Evolutionary conservation across 1,140 invertebrate genomes (phyloP).

Genomic region (Platyscapa corneri): DNA sequence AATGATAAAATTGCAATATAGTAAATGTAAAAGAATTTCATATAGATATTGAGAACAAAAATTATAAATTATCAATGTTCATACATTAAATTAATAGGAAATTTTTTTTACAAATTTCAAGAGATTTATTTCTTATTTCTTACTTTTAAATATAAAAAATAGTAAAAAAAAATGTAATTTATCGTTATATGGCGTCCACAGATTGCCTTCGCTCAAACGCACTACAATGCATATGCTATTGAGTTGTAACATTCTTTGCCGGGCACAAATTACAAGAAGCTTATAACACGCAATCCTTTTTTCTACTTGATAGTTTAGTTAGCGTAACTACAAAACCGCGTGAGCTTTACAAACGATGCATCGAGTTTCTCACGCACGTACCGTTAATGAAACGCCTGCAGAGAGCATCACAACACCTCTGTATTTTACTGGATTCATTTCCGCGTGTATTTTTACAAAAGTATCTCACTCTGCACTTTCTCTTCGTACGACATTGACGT

Average conservation of each 20-base stretch:
- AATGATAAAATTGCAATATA: no score
- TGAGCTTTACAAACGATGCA: conserved; percentile 1
- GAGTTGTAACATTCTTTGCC: neutral
- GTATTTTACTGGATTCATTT: conserved; percentile 28
- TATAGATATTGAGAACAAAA: no score
- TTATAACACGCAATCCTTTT: neutral
- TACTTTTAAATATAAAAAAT: no score
- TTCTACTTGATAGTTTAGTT: neutral
- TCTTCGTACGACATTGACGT: neutral
- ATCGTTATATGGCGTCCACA: no score
- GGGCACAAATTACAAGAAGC: neutral
- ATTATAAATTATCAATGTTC: no score
- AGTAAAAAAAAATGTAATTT: no score
- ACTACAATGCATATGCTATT: neutral
- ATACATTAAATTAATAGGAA: no score
- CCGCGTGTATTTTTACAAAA: neutral
- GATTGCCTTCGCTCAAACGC: no score
- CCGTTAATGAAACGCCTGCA: conserved; percentile 22
- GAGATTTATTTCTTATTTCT: no score
- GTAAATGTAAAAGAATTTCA: no score
- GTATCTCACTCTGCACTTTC: conserved; percentile 16
- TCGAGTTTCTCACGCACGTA: neutral
- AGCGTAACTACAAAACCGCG: neutral
- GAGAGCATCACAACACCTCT: neutral
- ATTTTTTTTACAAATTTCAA: no score